A percentile compares a stretch with the other conserved stretches of the same genome.
Conservation (phyloP, 2,888 invertebrate species). For the Marasmarcha lunaedactyla region DNA sequence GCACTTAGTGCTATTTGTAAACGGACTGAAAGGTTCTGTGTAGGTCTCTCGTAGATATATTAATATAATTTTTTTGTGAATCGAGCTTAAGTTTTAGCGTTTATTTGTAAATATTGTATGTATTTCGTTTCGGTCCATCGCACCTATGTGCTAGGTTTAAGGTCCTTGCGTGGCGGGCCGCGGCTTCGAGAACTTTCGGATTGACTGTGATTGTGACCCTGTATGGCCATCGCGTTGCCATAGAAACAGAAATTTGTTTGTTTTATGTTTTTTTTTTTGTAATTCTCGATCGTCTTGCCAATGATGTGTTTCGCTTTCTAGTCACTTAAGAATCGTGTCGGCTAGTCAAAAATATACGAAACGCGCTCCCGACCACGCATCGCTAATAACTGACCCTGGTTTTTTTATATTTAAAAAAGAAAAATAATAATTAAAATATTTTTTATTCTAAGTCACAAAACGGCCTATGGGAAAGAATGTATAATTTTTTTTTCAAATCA, state of each 20-base stretch:
- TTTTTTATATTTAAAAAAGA: background rate
- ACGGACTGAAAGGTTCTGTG: background rate
- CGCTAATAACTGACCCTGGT: slow-evolving; percentile 8
- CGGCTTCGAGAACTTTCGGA: no score
- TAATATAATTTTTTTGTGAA: slow-evolving; percentile 44
- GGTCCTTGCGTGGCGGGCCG: background rate
- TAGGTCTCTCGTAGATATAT: slow-evolving; percentile 38
- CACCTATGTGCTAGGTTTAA: slow-evolving; percentile 14
- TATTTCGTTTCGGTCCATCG: slow-evolving; percentile 45
- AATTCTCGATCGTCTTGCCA: slow-evolving; percentile 13
- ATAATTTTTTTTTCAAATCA: slow-evolving; percentile 42
- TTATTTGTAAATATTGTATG: slow-evolving; percentile 65
- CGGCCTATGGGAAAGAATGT: slow-evolving; percentile 50
- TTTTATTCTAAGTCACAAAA: slow-evolving; percentile 43
- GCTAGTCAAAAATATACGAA: slow-evolving; percentile 46
- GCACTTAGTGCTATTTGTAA: background rate
- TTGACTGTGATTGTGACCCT: background rate
- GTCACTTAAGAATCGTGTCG: slow-evolving; percentile 62
- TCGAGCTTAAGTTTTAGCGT: slow-evolving; percentile 55
- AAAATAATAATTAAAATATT: slow-evolving; percentile 8
- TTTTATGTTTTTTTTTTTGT: background rate
- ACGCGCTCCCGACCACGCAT: slow-evolving; percentile 14
- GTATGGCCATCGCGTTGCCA: background rate
- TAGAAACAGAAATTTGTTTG: no score
- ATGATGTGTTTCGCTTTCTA: slow-evolving; percentile 57